phyloP scores from a whole-genome alignment of 1,140 invertebrate genomes.

The Macrocentrus cingulum region DNA sequence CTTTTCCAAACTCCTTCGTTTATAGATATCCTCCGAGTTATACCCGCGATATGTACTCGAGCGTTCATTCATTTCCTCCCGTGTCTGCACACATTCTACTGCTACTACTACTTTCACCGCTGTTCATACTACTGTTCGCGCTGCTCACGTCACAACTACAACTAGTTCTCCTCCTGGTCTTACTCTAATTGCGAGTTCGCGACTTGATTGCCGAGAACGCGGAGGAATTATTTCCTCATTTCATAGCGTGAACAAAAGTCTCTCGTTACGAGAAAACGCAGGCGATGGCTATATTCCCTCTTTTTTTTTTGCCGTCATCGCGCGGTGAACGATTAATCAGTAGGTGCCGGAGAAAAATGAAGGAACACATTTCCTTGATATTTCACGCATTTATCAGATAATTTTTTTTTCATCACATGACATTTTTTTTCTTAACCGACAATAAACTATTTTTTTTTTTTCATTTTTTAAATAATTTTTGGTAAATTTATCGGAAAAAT shows the following conservation, averaged over 20 bases:
- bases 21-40: too few species aligned
- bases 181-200: slow-evolving; percentile 24
- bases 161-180: slow-evolving; percentile 4
- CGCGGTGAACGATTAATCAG: neutral
- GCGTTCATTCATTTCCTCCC: too few species aligned
- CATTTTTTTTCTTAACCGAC: too few species aligned
- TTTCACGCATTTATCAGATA: neutral
- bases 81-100: too few species aligned
- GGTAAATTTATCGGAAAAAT: too few species aligned
- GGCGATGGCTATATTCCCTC: slow-evolving; percentile 4
- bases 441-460: too few species aligned
- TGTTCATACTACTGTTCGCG: too few species aligned
- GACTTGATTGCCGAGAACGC: slow-evolving; percentile 21
- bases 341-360: neutral
- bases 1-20: too few species aligned
- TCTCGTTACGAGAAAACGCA: slow-evolving; percentile 9
- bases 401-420: too few species aligned
- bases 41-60: too few species aligned
- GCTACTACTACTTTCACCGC: too few species aligned
- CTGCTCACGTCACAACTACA: neutral
- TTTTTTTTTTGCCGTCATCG: neutral
- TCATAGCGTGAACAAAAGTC: slow-evolving; percentile 20
- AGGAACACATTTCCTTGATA: neutral
- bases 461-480: too few species aligned
- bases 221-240: slow-evolving; percentile 25